Conservation (phyloP, 2,113 vertebrate species). For the Pollimyrus isidori region DNA sequence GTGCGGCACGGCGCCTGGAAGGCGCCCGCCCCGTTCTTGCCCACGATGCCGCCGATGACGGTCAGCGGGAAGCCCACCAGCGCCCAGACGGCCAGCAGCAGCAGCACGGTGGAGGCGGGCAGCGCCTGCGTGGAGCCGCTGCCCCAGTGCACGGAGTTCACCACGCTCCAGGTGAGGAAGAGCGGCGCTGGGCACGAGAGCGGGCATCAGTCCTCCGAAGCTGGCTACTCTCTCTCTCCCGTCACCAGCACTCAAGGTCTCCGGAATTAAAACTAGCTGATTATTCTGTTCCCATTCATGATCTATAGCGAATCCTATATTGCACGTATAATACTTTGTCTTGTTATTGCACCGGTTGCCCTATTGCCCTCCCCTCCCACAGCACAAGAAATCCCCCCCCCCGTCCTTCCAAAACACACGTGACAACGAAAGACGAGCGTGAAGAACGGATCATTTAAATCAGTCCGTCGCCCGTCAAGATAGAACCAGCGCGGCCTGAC, state of each 20-base stretch:
- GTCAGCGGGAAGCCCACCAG: conserved; percentile 85
- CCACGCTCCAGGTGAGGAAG: conserved; percentile 84
- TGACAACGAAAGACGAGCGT: neutral
- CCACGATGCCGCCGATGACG: conserved; percentile 83
- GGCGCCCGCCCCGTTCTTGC: conserved; percentile 74
- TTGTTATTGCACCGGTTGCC: neutral
- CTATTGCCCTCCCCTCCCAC: neutral
- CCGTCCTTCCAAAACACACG: neutral
- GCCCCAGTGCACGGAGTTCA: conserved; percentile 86
- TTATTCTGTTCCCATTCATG: neutral
- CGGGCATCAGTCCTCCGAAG: neutral
- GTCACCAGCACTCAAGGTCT: neutral
- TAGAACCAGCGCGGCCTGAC: neutral
- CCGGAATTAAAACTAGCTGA: neutral
- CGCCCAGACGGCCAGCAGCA: conserved; percentile 77
- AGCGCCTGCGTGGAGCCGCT: conserved; percentile 85
- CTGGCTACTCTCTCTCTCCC: neutral
- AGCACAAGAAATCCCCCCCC: neutral
- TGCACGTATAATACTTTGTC: neutral
- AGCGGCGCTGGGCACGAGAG: conserved; percentile 65
- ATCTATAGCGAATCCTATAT: neutral
- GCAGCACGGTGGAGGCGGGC: conserved; percentile 77
- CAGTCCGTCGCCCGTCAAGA: neutral
- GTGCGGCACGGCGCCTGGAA: conserved; percentile 87
- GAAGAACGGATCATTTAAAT: neutral